These are phyloP conservation scores for Equus quagga DNA, from an alignment of 2,113 vertebrate genomes.

Conservation along the genomic window DNA sequence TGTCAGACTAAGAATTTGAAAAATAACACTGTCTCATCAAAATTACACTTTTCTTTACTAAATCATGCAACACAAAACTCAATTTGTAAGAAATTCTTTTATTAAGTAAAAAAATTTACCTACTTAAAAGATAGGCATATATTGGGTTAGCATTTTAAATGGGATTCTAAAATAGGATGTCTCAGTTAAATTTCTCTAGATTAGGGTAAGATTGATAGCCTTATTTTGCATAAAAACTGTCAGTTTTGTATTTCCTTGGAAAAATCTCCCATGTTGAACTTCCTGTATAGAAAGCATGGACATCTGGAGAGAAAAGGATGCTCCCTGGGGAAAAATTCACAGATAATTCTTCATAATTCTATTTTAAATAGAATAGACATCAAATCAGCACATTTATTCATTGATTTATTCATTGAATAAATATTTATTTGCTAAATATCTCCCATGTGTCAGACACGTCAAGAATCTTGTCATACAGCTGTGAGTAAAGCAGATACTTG, in stretches of 20 bases:
- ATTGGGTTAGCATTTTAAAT: constrained; percentile 64
- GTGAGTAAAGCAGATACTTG: background rate
- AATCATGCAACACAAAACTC: background rate
- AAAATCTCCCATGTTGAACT: constrained; percentile 57
- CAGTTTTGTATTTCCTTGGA: constrained; percentile 37
- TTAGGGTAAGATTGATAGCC: constrained; percentile 66
- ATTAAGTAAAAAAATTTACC: constrained; percentile 30
- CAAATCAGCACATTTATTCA: background rate
- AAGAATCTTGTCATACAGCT: background rate
- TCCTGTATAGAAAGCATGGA: constrained; percentile 22
- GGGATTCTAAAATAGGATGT: constrained; percentile 24
- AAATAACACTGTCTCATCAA: background rate
- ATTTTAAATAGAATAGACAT: constrained; percentile 49
- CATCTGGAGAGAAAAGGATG: constrained; percentile 38
- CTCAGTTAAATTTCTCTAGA: constrained; percentile 58
- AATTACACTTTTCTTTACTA: background rate
- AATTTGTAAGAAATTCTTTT: constrained; percentile 6
- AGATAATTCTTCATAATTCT: constrained; percentile 51
- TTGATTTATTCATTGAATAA: constrained; percentile 29
- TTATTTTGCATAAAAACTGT: constrained; percentile 61
- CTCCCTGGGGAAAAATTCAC: constrained; percentile 52
- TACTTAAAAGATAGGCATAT: constrained; percentile 56
- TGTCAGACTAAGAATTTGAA: background rate
- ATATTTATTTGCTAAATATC: background rate
- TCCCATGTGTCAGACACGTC: background rate